Evolutionary conservation across 1,140 invertebrate species (phyloP).

Genomic region (Drosophila obscura): DNA sequence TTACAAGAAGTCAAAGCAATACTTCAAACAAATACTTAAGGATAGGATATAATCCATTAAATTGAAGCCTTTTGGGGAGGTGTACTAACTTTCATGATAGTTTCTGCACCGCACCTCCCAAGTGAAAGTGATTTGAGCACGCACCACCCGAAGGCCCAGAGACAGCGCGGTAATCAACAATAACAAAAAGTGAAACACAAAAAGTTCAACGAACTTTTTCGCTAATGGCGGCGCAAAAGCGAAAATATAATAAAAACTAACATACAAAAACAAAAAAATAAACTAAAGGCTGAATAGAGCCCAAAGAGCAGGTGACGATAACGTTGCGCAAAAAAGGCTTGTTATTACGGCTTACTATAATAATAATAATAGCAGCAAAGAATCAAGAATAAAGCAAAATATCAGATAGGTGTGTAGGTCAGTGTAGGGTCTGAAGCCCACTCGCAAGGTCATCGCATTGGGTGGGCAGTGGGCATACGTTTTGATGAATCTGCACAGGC

Average conservation of each 20-base stretch:
- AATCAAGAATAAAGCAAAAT: constrained; percentile 20
- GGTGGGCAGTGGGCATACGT: neutral
- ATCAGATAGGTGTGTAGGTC: constrained; percentile 47
- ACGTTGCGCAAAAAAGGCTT: constrained; percentile 45
- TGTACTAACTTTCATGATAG: too few relatives aligned
- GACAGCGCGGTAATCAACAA: constrained; percentile 57
- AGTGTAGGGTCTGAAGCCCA: constrained; percentile 39
- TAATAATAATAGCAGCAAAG: constrained; percentile 33
- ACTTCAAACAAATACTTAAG: neutral
- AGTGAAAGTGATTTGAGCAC: constrained; percentile 58
- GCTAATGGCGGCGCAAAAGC: constrained; percentile 61
- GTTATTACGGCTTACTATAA: constrained; percentile 54
- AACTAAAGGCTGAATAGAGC: constrained; percentile 52
- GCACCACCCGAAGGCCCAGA: constrained; percentile 17
- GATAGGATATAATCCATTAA: neutral
- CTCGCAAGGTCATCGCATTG: constrained; percentile 13
- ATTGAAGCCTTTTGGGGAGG: neutral
- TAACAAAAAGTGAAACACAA: constrained; percentile 49
- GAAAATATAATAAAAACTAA: constrained; percentile 62
- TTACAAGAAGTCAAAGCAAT: constrained; percentile 11
- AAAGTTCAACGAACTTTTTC: constrained; percentile 75
- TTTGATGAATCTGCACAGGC: constrained; percentile 3
- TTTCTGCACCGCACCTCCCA: constrained; percentile 1
- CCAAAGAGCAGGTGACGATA: constrained; percentile 63
- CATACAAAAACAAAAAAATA: constrained; percentile 6